Evolutionary conservation across 2,888 invertebrate genomes (phyloP), one percentile per base, ranked within the genome.

Genomic region (Sesia apiformis): DNA sequence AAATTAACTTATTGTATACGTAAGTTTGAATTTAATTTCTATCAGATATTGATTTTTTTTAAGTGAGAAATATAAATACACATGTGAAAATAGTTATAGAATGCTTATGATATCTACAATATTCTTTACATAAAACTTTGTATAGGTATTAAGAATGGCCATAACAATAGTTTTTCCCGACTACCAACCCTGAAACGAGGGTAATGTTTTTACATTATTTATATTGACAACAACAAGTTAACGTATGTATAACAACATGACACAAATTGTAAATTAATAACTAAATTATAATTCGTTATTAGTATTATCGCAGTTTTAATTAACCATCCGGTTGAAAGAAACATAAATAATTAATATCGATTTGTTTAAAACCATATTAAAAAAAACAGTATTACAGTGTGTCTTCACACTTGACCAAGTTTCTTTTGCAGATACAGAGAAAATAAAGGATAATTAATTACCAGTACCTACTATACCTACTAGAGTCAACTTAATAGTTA

Each of bases 201-300:
- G 23, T 23, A 23, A 23, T 23, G 23, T 23, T 23, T 23, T 23
- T n/a, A n/a, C 23, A 23, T 23, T 23, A 23, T 23, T 23, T 23
- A 23, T 23, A 23, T 23, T 23, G 23, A 23, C 23, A 23, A 2
- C 23, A 23, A 23, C 23, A 49, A 40, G 38, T 8, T 57, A 51
- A 52, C 43, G 52, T 57, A 52, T 53, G 49, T 53, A 53, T 8
- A 46, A 8, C 46, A 23, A 40, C 40, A 53, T 57, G 52, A 52
- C 46, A n/a, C 38, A 54, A 72, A 68, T 66, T 78, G 76, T 78
- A 78, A 73, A 76, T 73, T 76, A 78, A 74, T 72, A 63, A 76
- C 69, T 76, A 73, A 75, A 81, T 76, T 80, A 80, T 76, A 78
- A 76, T 75, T 71, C 70, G 71, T 76, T 78, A 73, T 69, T 76